Percentiles rank a stretch among this genome's conserved stretches.
Conservation (phyloP, 2,888 invertebrate species). For the Lycaena phlaeas region DNA sequence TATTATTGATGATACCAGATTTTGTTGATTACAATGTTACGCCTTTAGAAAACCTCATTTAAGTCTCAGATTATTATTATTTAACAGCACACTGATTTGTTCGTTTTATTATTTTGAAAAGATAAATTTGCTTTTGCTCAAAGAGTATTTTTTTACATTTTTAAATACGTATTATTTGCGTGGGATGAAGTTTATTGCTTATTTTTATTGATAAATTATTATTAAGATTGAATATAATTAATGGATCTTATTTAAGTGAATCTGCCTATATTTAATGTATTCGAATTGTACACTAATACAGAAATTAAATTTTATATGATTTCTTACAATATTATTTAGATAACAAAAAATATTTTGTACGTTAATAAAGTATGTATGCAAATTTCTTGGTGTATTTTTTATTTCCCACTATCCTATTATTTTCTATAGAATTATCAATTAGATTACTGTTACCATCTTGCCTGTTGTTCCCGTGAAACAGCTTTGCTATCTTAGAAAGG, state of each 20-base stretch:
- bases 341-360: conserved; percentile 40
- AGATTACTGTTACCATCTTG: too few species aligned
- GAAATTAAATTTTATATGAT: conserved; percentile 27
- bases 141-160: background rate
- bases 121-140: too few species aligned
- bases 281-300: conserved; percentile 26
- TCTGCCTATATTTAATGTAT: conserved; percentile 19
- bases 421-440: too few species aligned
- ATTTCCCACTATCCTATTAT: background rate
- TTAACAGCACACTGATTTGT: too few species aligned
- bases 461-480: too few species aligned
- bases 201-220: too few species aligned
- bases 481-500: too few species aligned
- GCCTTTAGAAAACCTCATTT: too few species aligned
- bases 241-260: background rate
- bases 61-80: too few species aligned
- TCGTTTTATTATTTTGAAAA: too few species aligned
- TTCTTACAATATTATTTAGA: conserved; percentile 33
- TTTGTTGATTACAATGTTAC: too few species aligned
- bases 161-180: background rate
- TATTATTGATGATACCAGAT: too few species aligned
- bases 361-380: conserved; percentile 33
- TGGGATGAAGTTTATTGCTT: background rate
- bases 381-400: conserved; percentile 12
- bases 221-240: background rate